Base-by-base conservation (phyloP, 2,888 invertebrate genomes). In the Amiota communis region DNA sequence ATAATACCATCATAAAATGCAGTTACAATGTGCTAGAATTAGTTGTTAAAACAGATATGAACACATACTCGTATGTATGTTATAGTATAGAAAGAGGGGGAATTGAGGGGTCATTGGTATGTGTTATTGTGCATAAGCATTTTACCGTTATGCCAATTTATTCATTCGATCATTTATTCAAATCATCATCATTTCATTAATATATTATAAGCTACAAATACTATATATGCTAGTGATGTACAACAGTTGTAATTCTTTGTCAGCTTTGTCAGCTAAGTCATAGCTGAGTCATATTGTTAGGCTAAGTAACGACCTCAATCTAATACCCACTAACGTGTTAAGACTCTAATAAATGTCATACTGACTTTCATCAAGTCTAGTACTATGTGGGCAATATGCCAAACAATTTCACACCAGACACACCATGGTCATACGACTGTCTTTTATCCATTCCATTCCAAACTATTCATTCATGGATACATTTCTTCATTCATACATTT, bases 271-370 rank as follows among this genome's bases (percentile, higher is more conserved):
- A 53, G 53, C 53, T 23, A 23, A 23, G 23, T 23, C 23, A 23
- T 23, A 23, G 13, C 0, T 36, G 12, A 0, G 13, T 12, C 3
- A 13, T 23, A n/a, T 11, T 53, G 53, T 9, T 53, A 13, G 53
- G 6, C 13, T n/a, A 8, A 53, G 53, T 53, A 53, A n/a, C 53
- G 12, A 4, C 53, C 12, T n/a, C 53, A 53, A 6, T 53, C 10
- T 53, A n/a, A 36, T 36, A 4, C n/a, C n/a, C 53, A n/a, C n/a
- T 12, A n/a, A n/a, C 36, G 36, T n/a, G 53, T 63, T 20, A 36
- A 63, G 46, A 63, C 46, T 63, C 46, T 63, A 36, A 36, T 63
- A 63, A 63, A 63, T 63, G 63, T 63, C 63, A 63, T 63, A 46
- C 23, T 13, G 36, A 63, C 63, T 36, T 36, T 63, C 63, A 63